phyloP scores from a whole-genome alignment of 2,888 invertebrate genomes.

The Agriopis marginaria region DNA sequence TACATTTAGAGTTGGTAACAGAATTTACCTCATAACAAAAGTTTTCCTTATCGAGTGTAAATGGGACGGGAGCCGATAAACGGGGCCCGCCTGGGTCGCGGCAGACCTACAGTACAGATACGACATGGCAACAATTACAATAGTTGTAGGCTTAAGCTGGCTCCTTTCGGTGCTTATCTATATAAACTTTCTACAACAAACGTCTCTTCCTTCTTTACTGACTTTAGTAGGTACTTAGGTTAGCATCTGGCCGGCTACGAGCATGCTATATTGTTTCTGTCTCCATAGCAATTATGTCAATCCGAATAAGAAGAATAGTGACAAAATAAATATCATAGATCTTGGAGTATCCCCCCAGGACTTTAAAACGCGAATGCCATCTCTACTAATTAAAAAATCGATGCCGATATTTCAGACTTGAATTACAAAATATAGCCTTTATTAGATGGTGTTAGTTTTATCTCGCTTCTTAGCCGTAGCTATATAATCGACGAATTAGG shows the following conservation, averaged over 20 bases:
- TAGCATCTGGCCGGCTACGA: no score
- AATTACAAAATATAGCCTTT: neutral
- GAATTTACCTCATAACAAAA: constrained; percentile 62
- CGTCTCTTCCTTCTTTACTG: neutral
- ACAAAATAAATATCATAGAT: no score
- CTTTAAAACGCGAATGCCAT: neutral
- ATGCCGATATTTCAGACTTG: neutral
- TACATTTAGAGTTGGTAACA: constrained; percentile 35
- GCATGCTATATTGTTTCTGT: no score
- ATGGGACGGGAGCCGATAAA: constrained; percentile 66
- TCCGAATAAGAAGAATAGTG: no score
- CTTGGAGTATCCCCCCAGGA: no score
- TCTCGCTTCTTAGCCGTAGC: no score
- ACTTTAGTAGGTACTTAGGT: neutral
- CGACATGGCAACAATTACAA: constrained; percentile 48
- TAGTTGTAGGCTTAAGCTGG: neutral
- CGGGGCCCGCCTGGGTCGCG: constrained; percentile 57
- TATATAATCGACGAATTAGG: neutral
- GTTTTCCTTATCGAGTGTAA: constrained; percentile 64
- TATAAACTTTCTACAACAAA: neutral
- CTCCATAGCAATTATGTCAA: no score
- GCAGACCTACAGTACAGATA: constrained; percentile 52
- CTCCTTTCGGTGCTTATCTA: neutral
- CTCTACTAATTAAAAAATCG: neutral
- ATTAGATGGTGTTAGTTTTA: no score